Evolutionary conservation across 2,888 invertebrate species (phyloP).

Genomic region (Cosmia pyralina): DNA sequence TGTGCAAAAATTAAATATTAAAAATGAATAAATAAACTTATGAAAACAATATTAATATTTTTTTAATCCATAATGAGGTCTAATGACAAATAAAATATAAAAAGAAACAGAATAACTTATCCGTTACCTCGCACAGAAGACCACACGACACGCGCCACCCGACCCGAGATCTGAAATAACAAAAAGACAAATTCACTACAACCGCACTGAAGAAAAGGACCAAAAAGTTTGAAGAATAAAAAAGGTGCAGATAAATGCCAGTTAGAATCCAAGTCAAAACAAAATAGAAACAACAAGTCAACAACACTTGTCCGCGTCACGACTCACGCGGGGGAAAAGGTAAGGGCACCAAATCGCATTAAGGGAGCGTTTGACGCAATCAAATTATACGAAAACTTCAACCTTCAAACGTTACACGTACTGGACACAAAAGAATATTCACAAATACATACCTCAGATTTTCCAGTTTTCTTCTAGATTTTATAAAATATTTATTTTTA

Average conservation of each 20-base stretch:
- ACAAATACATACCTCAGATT: constrained; percentile 77
- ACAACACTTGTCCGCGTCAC: constrained; percentile 85
- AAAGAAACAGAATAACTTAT: constrained; percentile 56
- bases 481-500: constrained; percentile 70
- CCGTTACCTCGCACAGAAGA: constrained; percentile 72
- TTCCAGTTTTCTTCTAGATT: constrained; percentile 40
- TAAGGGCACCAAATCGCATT: constrained; percentile 80
- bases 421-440: constrained; percentile 46
- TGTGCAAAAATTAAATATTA: not conserved
- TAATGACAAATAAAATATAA: constrained; percentile 30
- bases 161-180: constrained; percentile 74
- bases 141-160: constrained; percentile 31
- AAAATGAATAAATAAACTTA: constrained; percentile 5
- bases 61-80: not conserved
- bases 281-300: constrained; percentile 86
- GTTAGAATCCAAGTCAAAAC: constrained; percentile 78
- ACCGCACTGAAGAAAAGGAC: constrained; percentile 52
- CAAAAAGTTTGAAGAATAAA: constrained; percentile 58
- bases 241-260: constrained; percentile 67
- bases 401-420: constrained; percentile 50
- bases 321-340: constrained; percentile 68
- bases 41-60: constrained; percentile 12
- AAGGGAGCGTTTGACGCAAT: constrained; percentile 80
- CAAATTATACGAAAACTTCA: constrained; percentile 78
- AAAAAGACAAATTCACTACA: constrained; percentile 60